A percentile compares a stretch with the other conserved stretches of the same genome.
Conservation (phyloP, 2,888 invertebrate genomes). For the Lottia scabra region DNA sequence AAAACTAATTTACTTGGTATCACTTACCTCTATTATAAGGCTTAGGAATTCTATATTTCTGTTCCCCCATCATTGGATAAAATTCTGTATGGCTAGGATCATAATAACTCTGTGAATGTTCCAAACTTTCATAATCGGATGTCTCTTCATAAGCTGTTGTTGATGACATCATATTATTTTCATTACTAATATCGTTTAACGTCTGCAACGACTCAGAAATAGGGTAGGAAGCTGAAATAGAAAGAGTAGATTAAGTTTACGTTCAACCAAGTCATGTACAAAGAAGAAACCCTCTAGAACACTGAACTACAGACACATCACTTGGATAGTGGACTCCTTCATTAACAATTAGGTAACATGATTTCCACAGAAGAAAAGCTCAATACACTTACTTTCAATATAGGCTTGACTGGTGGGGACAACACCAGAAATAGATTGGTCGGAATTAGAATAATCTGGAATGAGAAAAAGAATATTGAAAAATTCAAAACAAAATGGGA, state of each 20-base stretch:
- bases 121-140: slow-evolving; percentile 72
- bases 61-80: slow-evolving; percentile 79
- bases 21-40: slow-evolving; percentile 11
- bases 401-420: slow-evolving; percentile 26
- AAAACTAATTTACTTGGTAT: not conserved
- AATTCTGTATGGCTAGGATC: slow-evolving; percentile 74
- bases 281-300: too few relatives aligned
- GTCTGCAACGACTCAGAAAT: slow-evolving; percentile 68
- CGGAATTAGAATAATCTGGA: slow-evolving; percentile 31
- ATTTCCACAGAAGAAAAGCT: too few relatives aligned
- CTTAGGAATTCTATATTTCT: slow-evolving; percentile 77
- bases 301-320: too few relatives aligned
- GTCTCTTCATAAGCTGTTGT: slow-evolving; percentile 60
- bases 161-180: slow-evolving; percentile 24
- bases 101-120: slow-evolving; percentile 72
- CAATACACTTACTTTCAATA: slow-evolving; percentile 39
- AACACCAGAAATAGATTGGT: slow-evolving; percentile 14
- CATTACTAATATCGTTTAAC: slow-evolving; percentile 50
- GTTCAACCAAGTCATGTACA: too few relatives aligned
- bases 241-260: not conserved
- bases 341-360: too few relatives aligned
- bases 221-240: slow-evolving; percentile 52
- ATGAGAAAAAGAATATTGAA: slow-evolving; percentile 6
- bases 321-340: too few relatives aligned
- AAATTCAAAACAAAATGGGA: not conserved